phyloP scores from a whole-genome alignment of 2,113 vertebrate genomes.

The Pteronura brasiliensis region DNA sequence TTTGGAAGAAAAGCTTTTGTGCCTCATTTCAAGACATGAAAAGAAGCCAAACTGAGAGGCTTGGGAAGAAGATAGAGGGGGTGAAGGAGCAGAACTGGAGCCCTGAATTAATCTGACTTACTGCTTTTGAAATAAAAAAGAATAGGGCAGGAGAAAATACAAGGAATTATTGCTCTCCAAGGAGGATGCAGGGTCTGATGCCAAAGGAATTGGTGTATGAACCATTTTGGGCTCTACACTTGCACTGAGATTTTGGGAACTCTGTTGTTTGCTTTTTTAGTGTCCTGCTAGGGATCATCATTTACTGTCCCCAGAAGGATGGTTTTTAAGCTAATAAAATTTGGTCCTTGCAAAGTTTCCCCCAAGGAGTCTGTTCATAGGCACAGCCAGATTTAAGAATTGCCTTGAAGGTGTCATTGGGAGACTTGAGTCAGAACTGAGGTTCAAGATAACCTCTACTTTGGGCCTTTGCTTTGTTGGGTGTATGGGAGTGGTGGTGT shows the following conservation, averaged over 20 bases:
- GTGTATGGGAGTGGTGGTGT: background rate
- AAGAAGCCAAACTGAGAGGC: background rate
- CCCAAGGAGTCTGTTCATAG: background rate
- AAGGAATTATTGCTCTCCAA: background rate
- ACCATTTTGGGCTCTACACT: background rate
- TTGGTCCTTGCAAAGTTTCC: background rate
- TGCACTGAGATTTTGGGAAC: background rate
- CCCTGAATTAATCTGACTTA: background rate
- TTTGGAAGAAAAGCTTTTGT: slow-evolving; percentile 34
- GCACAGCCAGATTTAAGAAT: background rate
- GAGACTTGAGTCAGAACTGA: background rate
- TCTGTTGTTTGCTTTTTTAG: background rate
- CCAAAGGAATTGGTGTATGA: background rate
- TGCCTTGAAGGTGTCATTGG: background rate
- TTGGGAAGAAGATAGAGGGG: background rate
- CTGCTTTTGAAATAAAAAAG: slow-evolving; percentile 33
- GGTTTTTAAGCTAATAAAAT: slow-evolving; percentile 45
- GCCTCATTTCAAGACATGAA: slow-evolving; percentile 27
- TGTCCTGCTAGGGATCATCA: background rate
- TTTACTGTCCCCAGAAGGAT: slow-evolving; percentile 38
- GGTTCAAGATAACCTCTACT: background rate
- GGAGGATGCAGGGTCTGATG: background rate
- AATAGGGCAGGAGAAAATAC: background rate
- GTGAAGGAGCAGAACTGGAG: background rate
- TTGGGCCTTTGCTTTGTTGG: background rate